These are phyloP conservation scores for Halichoeres trimaculatus DNA, from an alignment of 2,113 vertebrate genomes.

Conservation along the genomic window DNA sequence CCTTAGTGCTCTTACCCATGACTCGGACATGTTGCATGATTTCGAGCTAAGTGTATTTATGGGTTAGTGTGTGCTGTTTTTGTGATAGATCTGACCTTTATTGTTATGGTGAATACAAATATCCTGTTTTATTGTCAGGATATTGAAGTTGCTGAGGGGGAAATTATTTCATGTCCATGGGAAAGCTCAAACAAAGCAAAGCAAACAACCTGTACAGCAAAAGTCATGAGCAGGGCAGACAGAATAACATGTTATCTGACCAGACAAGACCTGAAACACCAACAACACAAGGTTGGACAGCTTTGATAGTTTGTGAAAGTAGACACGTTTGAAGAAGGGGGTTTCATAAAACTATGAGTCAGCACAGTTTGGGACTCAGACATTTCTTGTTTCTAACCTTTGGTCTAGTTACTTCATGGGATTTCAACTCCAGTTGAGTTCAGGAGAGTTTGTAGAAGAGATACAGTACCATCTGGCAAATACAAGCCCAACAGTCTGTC, in stretches of 20 bases:
- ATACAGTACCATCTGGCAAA: background rate
- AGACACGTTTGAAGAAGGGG: background rate
- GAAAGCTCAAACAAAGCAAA: conserved; percentile 19
- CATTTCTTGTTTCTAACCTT: background rate
- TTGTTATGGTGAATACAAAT: background rate
- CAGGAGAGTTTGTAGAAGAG: background rate
- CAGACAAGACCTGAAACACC: background rate
- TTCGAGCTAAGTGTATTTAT: background rate
- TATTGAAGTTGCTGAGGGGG: background rate
- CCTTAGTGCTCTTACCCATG: too few species aligned
- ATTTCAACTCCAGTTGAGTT: background rate
- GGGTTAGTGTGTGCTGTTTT: background rate
- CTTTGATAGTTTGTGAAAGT: background rate
- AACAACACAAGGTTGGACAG: background rate
- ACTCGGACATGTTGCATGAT: too few species aligned
- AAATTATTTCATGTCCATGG: conserved; percentile 19
- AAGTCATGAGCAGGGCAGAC: background rate
- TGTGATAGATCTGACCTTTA: background rate
- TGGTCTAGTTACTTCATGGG: background rate
- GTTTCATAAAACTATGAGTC: conserved; percentile 11
- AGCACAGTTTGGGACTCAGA: conserved; percentile 1
- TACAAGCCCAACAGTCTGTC: background rate
- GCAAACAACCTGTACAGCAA: background rate
- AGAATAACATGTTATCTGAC: conserved; percentile 3
- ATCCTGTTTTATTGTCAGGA: conserved; percentile 55